Evolutionary conservation across 30 jellyfish, hydroid and myxozoan species (phyloP).

Genomic region (Pelagia noctiluca): DNA sequence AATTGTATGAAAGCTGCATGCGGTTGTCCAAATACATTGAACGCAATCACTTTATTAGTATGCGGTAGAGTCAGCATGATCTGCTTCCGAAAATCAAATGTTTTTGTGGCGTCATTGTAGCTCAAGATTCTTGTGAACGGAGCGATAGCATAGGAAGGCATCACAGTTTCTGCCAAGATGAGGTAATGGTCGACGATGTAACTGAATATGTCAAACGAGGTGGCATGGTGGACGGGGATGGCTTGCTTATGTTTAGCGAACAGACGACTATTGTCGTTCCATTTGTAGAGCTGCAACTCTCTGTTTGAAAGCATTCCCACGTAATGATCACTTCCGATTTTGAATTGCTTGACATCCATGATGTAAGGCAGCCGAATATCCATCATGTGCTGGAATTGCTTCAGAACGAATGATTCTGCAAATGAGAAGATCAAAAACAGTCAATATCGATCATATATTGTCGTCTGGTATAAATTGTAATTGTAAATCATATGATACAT

Average conservation of each 20-base stretch:
- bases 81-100: conserved; percentile 61
- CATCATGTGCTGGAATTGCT: no score
- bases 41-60: conserved; percentile 59
- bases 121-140: conserved; percentile 70
- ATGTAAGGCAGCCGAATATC: no score
- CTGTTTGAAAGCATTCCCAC: conserved; percentile 38
- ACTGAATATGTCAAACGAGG: conserved; percentile 56
- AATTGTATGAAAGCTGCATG: conserved; percentile 56
- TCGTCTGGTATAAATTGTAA: no score
- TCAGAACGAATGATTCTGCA: no score
- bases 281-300: conserved; percentile 47
- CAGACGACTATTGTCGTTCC: conserved; percentile 44
- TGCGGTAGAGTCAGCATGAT: conserved; percentile 60
- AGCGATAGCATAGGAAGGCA: conserved; percentile 13
- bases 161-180: conserved; percentile 62
- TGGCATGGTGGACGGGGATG: conserved; percentile 61
- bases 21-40: conserved; percentile 72
- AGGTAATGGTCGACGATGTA: conserved; percentile 41
- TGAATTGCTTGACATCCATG: conserved; percentile 36
- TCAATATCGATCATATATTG: no score
- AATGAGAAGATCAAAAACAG: no score
- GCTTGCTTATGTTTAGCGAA: conserved; percentile 44
- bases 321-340: conserved; percentile 23
- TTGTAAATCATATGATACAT: no score
- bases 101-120: conserved; percentile 21